These are phyloP conservation scores for Stictocephala bisonia DNA, from an alignment of 2,888 invertebrate genomes.

Conservation along the genomic window DNA sequence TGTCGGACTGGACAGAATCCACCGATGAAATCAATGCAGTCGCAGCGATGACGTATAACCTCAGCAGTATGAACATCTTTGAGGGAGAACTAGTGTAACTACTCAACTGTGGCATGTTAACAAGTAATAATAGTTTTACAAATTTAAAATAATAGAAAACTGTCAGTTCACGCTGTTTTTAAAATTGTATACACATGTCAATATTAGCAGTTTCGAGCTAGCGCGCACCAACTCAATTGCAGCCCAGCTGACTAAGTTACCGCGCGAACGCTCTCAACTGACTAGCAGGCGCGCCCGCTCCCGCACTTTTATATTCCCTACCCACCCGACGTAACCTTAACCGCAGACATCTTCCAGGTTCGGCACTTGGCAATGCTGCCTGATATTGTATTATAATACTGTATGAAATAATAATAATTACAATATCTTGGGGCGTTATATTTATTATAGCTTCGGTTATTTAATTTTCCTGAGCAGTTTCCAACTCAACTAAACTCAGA, in stretches of 20 bases:
- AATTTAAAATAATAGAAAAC: conserved; percentile 8
- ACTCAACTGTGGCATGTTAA: conserved; percentile 26
- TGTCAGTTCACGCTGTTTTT: neutral
- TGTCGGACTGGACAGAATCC: conserved; percentile 45
- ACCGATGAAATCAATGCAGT: neutral
- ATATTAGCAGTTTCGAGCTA: conserved; percentile 1
- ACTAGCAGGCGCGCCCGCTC: conserved; percentile 23
- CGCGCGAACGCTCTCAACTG: conserved; percentile 20
- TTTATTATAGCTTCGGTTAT: no score
- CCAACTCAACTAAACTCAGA: no score
- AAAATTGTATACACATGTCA: conserved; percentile 25
- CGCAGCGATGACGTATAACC: conserved; percentile 21
- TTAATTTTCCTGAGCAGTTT: no score
- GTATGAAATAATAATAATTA: no score
- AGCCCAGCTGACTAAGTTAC: conserved; percentile 17
- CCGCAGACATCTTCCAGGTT: conserved; percentile 16
- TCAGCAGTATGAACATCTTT: conserved; percentile 44
- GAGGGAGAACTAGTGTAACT: conserved; percentile 32
- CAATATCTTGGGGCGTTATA: no score
- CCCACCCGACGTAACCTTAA: conserved; percentile 10
- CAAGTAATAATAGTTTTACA: neutral
- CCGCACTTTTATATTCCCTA: conserved; percentile 26
- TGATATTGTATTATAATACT: no score
- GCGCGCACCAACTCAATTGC: conserved; percentile 35
- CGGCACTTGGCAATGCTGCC: no score